Evolutionary conservation across 1,140 invertebrate species (phyloP).

Genomic region (Limonius californicus): DNA sequence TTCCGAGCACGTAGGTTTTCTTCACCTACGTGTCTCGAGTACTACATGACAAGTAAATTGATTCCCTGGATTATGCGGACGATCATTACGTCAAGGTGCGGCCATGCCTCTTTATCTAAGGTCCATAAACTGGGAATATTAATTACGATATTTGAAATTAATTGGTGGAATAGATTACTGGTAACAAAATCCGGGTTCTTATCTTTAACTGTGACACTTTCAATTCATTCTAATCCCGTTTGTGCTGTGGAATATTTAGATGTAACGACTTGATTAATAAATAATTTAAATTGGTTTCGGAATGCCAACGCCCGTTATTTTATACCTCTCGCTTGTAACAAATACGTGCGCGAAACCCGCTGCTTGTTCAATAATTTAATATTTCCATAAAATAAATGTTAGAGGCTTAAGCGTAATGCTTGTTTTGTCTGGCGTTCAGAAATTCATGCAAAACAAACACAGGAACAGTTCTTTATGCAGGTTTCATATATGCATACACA

Average conservation of each 20-base stretch:
- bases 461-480: not conserved
- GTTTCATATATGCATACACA: slow-evolving; percentile 2
- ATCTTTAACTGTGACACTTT: not conserved
- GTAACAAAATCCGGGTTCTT: not conserved
- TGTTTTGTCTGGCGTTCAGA: no score
- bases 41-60: slow-evolving; percentile 11
- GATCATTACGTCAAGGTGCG: not conserved
- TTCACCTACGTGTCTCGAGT: not conserved
- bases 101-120: not conserved
- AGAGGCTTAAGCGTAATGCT: no score
- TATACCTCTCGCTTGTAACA: no score
- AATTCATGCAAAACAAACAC: no score
- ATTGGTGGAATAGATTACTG: not conserved
- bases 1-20: not conserved
- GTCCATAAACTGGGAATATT: not conserved
- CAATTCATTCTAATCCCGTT: not conserved
- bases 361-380: no score
- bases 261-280: not conserved
- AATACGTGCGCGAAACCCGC: no score
- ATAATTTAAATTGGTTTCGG: not conserved
- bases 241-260: not conserved
- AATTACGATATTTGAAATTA: slow-evolving; percentile 8
- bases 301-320: no score
- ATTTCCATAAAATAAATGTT: no score
- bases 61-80: not conserved